Percentiles rank a stretch among this genome's conserved stretches.
phyloP scores from a whole-genome alignment of 2,797 vertebrate species.

The Chloroceryle amazona region DNA sequence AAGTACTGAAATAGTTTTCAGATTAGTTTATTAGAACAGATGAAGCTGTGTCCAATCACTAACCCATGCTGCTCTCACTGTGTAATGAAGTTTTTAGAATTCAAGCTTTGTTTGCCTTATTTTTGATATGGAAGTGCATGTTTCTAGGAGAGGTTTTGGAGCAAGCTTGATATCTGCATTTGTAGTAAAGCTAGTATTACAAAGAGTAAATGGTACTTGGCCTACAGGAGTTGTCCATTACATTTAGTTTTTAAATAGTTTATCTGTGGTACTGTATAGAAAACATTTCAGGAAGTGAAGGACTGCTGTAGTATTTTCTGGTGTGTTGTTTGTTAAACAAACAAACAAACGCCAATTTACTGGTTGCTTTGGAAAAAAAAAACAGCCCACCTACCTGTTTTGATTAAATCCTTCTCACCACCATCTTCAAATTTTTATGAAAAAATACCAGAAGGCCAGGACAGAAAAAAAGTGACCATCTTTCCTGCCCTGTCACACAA shows the following conservation, averaged over 20 bases:
- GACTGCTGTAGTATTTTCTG: neutral
- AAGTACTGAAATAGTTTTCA: neutral
- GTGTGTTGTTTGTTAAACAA: neutral
- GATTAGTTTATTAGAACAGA: neutral
- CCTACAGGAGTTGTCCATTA: neutral
- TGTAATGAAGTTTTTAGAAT: neutral
- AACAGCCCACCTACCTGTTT: neutral
- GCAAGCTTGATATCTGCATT: neutral
- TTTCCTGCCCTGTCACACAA: neutral
- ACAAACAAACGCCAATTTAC: neutral
- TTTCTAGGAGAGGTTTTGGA: neutral
- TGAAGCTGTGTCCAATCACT: neutral
- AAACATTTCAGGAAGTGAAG: neutral
- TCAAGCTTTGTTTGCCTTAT: neutral
- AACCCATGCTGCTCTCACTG: neutral
- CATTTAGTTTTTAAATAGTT: neutral
- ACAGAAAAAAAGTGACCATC: fast-evolving
- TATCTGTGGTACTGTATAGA: neutral
- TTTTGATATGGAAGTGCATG: neutral
- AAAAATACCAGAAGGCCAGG: neutral
- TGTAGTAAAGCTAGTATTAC: neutral
- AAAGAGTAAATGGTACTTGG: neutral
- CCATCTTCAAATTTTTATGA: neutral
- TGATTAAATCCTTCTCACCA: neutral
- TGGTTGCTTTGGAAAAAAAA: neutral